Evolutionary conservation across 2,888 invertebrate species (phyloP).

Genomic region (Syrphus vitripennis): DNA sequence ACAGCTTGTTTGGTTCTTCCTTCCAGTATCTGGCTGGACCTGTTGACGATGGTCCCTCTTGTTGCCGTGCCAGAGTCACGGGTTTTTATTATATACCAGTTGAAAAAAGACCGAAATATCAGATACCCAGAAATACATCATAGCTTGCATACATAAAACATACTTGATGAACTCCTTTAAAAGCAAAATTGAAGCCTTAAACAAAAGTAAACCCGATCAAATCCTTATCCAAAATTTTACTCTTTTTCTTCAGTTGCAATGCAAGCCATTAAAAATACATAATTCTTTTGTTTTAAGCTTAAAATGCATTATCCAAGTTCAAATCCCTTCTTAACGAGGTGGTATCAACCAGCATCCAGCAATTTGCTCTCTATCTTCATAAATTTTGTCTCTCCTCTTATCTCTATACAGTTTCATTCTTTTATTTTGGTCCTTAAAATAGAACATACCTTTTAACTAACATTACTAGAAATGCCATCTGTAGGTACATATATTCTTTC

Average conservation of each 20-base stretch:
- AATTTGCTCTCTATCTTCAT: neutral
- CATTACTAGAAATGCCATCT: neutral
- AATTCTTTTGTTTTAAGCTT: neutral
- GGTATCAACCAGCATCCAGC: neutral
- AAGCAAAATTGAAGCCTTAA: too few species aligned
- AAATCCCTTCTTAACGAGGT: neutral
- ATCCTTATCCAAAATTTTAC: neutral
- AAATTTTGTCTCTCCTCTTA: neutral
- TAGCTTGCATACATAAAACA: too few species aligned
- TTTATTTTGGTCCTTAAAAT: neutral
- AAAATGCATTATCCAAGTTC: neutral
- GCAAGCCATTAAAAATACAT: neutral
- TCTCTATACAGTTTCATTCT: neutral
- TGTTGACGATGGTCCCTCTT: too few species aligned
- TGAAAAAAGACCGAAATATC: too few species aligned
- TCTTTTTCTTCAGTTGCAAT: neutral
- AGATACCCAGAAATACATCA: too few species aligned
- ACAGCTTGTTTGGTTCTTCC: too few species aligned
- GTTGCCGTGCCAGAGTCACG: too few species aligned
- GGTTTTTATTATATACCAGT: too few species aligned
- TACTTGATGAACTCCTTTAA: too few species aligned
- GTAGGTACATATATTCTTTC: neutral
- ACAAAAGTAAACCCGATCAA: too few species aligned
- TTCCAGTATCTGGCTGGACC: too few species aligned
- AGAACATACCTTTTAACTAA: constrained; percentile 6